Evolutionary conservation across 2,797 vertebrate genomes (phyloP), one percentile per base, ranked within the genome.

Genomic region (Brachyalestes nurse): DNA sequence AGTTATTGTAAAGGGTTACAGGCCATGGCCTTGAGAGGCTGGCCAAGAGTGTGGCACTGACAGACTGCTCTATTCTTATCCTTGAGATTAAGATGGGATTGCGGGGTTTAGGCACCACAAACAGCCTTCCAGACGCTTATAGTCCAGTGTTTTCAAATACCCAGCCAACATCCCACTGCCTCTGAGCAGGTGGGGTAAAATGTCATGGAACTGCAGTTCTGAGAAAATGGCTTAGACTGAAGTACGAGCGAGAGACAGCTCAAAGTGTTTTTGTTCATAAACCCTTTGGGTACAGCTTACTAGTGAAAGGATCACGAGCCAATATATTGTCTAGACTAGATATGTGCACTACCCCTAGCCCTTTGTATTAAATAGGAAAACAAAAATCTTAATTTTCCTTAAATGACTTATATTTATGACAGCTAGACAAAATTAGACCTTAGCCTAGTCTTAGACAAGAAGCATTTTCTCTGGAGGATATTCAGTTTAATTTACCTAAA

Each of bases 21-120:
- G 67, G 85, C 86, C 79, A 89, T 87, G 89, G 84, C 87, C 84
- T 70, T 51, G 19, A 86, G 87, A 90, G 90, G 83, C 61, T 49
- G 89, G 89, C 86, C 90, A 84, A 3, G 34, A 67, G 69, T 58
- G 67, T 82, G 88, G 78, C 83, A 81, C 82, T 84, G 75, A 78
- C 72, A 62, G 71, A 78, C 83, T 83, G 87, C 80, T 89, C 90
- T 93, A 93, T 87, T 93, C 90, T 93, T 92, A 92, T 89, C 90
- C 17, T 65, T 62, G 85, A 90, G 90, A 94, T 92, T 94, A 93
- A 91, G 91, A 84, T 75, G 85, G 91, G 92, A 92, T 93, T 94
- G 87, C 80, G 88, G 51, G 89, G 86, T 92, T 93, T 89, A 92
- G 71, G 71, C 23, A 2, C 79, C 65, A 82, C 84, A 84, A 79